These are phyloP conservation scores for Augochlorella aurata DNA, from an alignment of 2,888 invertebrate genomes.

Conservation along the genomic window DNA sequence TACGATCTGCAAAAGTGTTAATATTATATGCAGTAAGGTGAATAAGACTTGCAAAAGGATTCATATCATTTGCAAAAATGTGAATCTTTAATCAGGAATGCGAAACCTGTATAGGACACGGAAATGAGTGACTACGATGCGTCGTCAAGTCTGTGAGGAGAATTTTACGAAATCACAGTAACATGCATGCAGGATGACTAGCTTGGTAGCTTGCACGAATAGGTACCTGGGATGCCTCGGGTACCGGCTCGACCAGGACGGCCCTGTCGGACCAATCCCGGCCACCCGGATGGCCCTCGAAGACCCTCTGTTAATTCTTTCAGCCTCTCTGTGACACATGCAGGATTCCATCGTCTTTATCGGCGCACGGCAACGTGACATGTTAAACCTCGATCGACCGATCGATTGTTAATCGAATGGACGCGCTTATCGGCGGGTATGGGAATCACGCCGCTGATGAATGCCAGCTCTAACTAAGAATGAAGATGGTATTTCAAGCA, in stretches of 20 bases:
- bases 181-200: not conserved
- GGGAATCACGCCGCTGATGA: slow-evolving; percentile 44
- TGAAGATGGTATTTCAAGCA: slow-evolving; percentile 54
- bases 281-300: slow-evolving; percentile 88
- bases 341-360: slow-evolving; percentile 69
- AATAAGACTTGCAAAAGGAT: no score
- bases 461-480: slow-evolving; percentile 37
- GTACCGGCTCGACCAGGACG: slow-evolving; percentile 83
- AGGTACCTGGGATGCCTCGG: slow-evolving; percentile 85
- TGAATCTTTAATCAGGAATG: no score
- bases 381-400: slow-evolving; percentile 55
- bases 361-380: slow-evolving; percentile 49
- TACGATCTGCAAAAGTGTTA: no score
- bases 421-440: slow-evolving; percentile 34
- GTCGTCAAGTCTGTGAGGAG: not conserved
- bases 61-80: no score
- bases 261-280: slow-evolving; percentile 83
- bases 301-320: slow-evolving; percentile 84
- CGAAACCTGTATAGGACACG: no score
- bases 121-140: not conserved
- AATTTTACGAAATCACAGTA: slow-evolving; percentile 4
- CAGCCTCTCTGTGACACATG: slow-evolving; percentile 83
- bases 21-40: no score
- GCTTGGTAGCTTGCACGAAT: slow-evolving; percentile 6
- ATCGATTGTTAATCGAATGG: slow-evolving; percentile 58